A percentile compares a stretch with the other conserved stretches of the same genome.
These are phyloP conservation scores for Brachymystax lenok DNA, from an alignment of 2,797 vertebrate genomes.

Conservation along the genomic window DNA sequence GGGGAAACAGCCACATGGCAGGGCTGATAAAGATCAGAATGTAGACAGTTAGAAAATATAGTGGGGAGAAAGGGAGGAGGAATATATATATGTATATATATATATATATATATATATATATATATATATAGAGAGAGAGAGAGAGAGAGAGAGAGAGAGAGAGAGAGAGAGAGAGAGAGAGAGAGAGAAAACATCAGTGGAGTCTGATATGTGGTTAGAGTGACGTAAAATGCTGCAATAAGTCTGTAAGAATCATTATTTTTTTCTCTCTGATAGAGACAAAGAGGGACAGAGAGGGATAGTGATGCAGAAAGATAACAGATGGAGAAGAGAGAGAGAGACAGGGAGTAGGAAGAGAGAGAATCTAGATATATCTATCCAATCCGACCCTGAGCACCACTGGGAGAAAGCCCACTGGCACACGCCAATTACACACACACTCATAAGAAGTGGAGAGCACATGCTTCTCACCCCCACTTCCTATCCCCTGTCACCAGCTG, in stretches of 20 bases:
- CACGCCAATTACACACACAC: slow-evolving; percentile 33
- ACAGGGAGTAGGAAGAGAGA: neutral
- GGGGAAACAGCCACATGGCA: slow-evolving; percentile 6
- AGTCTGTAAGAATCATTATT: too few relatives aligned
- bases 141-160: neutral
- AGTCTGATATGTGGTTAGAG: too few relatives aligned
- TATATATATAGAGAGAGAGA: neutral
- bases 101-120: neutral
- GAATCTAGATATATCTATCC: slow-evolving; percentile 11
- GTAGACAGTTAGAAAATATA: neutral
- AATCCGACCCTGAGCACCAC: slow-evolving; percentile 13
- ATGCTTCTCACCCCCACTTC: slow-evolving; percentile 62
- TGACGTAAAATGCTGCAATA: too few relatives aligned
- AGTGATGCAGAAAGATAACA: neutral
- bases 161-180: too few relatives aligned
- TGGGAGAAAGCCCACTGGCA: slow-evolving; percentile 22
- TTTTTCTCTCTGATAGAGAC: neutral
- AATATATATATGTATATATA: neutral
- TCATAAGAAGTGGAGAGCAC: slow-evolving; percentile 60
- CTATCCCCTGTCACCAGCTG: slow-evolving; percentile 41
- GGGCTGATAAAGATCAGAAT: slow-evolving; percentile 25
- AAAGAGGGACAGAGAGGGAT: neutral
- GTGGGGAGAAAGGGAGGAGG: neutral
- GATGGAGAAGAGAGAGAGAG: neutral
- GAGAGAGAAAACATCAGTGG: too few relatives aligned